Evolutionary conservation across 2,888 invertebrate genomes (phyloP).

Genomic region (Acholoe squamosa): DNA sequence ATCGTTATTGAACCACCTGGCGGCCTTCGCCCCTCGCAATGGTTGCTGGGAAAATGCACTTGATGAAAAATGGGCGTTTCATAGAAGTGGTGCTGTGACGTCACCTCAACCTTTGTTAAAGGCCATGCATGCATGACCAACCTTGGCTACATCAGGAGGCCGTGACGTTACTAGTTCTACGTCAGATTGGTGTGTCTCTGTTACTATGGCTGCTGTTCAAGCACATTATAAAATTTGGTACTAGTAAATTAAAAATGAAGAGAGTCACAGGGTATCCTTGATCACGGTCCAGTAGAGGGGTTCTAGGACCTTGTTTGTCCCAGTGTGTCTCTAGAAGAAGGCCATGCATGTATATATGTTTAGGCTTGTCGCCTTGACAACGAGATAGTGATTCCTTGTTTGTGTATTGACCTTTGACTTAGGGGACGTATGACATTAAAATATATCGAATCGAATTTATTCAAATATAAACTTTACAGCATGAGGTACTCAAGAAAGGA

Average conservation of each 20-base stretch:
- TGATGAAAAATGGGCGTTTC: background rate
- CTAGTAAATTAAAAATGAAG: background rate
- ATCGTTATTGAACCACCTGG: no score
- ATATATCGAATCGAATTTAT: no score
- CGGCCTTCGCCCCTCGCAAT: no score
- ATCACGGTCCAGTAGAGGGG: background rate
- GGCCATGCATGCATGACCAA: background rate
- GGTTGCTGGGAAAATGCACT: no score
- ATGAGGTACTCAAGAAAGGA: no score
- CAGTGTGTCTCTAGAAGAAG: background rate
- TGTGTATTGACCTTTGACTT: no score
- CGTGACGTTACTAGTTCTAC: background rate
- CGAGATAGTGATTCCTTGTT: no score
- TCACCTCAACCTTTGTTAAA: conserved; percentile 1
- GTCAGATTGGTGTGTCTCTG: background rate
- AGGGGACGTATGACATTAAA: no score
- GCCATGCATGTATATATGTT: background rate
- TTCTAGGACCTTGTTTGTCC: background rate
- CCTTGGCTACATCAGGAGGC: background rate
- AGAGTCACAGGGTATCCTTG: background rate
- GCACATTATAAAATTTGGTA: background rate
- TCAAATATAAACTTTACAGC: no score
- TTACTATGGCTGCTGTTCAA: background rate
- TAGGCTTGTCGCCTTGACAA: no score
- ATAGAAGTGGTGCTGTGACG: background rate